Percentiles rank a stretch among this genome's conserved stretches.
Evolutionary conservation across 2,888 invertebrate species (phyloP).

Genomic region (Tethea ocularis): DNA sequence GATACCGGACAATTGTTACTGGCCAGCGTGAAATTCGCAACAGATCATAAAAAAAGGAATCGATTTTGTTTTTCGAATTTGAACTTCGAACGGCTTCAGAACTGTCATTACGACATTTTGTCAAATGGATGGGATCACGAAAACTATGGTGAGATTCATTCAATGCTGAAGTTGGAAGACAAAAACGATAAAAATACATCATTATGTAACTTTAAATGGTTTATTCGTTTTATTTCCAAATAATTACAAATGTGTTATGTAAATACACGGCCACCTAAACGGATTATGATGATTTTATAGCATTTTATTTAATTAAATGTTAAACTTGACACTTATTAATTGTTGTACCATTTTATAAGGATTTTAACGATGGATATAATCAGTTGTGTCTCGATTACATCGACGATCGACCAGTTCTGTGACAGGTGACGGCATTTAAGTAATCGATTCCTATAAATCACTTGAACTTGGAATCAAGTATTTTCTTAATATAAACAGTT

Average conservation of each 20-base stretch:
- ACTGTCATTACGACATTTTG: neutral
- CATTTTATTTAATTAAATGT: conserved; percentile 68
- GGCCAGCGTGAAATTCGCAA: conserved; percentile 63
- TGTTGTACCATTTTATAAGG: conserved; percentile 64
- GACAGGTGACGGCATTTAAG: conserved; percentile 66
- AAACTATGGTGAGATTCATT: neutral
- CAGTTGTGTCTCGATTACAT: conserved; percentile 60
- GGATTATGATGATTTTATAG: conserved; percentile 63
- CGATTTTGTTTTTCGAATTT: conserved; percentile 37
- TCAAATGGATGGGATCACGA: neutral
- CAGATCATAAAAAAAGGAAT: conserved; percentile 48
- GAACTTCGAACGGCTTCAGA: neutral
- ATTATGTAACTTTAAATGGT: neutral
- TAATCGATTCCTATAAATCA: conserved; percentile 68
- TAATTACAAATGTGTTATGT: conserved; percentile 18
- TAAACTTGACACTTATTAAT: conserved; percentile 77
- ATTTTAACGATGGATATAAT: conserved; percentile 66
- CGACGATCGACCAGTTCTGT: conserved; percentile 62
- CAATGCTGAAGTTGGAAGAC: neutral
- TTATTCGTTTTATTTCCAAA: neutral
- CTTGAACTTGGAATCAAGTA: conserved; percentile 33
- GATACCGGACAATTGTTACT: conserved; percentile 71
- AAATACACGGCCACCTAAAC: conserved; percentile 31
- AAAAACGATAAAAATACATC: neutral
- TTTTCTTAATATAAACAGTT: conserved; percentile 13